A percentile compares a stretch with the other conserved stretches of the same genome.
These are phyloP conservation scores for Vicugna pacos DNA, from an alignment of 2,113 vertebrate genomes.

Conservation along the genomic window DNA sequence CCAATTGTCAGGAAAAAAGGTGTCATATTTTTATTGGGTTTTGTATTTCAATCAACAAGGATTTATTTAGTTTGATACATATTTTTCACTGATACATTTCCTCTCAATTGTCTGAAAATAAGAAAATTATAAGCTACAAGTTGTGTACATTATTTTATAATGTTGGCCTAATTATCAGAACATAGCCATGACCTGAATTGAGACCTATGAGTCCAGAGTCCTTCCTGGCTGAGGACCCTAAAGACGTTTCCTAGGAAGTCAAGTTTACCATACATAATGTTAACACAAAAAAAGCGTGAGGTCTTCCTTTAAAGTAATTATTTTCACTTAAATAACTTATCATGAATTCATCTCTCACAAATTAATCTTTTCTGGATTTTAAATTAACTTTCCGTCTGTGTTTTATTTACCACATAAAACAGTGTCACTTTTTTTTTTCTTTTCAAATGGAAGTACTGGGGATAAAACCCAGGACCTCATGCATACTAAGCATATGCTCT, in stretches of 20 bases:
- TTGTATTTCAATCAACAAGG: neutral
- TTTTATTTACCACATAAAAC: conserved; percentile 32
- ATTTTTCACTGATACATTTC: neutral
- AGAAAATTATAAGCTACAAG: neutral
- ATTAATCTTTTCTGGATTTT: conserved; percentile 29
- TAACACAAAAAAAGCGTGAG: neutral
- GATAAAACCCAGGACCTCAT: too few species aligned
- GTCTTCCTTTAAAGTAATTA: neutral
- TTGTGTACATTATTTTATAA: neutral
- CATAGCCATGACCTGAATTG: neutral
- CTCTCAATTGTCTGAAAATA: neutral
- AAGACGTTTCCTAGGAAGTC: neutral
- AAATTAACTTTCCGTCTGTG: neutral
- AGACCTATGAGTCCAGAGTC: neutral
- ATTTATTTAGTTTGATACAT: neutral
- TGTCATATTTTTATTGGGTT: neutral
- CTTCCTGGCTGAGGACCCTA: neutral
- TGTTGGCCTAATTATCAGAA: conserved; percentile 10
- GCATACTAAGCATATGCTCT: too few species aligned
- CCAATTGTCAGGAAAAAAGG: neutral
- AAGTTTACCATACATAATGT: neutral
- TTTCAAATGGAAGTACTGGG: too few species aligned
- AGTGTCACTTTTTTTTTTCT: neutral
- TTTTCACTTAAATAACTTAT: conserved; percentile 37
- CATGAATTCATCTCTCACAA: conserved; percentile 17